Conservation (phyloP, 2,113 vertebrate species). For the Dasyornis broadbenti region DNA sequence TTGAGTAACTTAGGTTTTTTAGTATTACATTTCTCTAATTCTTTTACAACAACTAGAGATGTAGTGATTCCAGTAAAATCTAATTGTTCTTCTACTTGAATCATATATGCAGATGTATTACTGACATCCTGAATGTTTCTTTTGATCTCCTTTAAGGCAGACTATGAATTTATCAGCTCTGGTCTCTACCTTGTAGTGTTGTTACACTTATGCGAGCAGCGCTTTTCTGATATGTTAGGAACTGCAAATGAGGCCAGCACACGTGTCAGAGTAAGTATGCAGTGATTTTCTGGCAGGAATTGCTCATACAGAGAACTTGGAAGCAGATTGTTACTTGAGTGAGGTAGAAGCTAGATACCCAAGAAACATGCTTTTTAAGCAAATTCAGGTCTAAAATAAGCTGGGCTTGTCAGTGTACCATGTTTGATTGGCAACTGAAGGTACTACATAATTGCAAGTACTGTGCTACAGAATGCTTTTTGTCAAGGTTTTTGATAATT, state of each 20-base stretch:
- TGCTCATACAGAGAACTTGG: not conserved
- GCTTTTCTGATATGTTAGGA: conserved; percentile 95
- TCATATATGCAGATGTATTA: not conserved
- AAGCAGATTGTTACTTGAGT: not conserved
- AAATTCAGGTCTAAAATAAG: not conserved
- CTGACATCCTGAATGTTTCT: conserved; percentile 19
- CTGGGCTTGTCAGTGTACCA: not conserved
- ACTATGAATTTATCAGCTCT: conserved; percentile 97
- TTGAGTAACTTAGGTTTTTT: not conserved
- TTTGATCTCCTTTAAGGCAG: conserved; percentile 77
- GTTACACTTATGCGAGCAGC: conserved; percentile 93
- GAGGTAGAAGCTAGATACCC: not conserved
- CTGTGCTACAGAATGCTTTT: not conserved
- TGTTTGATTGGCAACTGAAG: not conserved
- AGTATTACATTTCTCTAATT: not conserved
- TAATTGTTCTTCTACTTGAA: not conserved
- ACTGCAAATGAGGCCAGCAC: conserved; percentile 85
- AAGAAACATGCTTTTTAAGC: not conserved
- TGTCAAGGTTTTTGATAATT: not conserved
- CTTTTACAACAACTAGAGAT: not conserved
- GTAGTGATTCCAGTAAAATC: not conserved
- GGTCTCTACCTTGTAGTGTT: conserved; percentile 96
- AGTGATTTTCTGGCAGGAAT: not conserved
- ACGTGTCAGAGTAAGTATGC: conserved; percentile 85
- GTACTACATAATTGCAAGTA: not conserved